These are phyloP conservation scores for Spinus pinus DNA, from an alignment of 2,797 vertebrate species.

Conservation along the genomic window DNA sequence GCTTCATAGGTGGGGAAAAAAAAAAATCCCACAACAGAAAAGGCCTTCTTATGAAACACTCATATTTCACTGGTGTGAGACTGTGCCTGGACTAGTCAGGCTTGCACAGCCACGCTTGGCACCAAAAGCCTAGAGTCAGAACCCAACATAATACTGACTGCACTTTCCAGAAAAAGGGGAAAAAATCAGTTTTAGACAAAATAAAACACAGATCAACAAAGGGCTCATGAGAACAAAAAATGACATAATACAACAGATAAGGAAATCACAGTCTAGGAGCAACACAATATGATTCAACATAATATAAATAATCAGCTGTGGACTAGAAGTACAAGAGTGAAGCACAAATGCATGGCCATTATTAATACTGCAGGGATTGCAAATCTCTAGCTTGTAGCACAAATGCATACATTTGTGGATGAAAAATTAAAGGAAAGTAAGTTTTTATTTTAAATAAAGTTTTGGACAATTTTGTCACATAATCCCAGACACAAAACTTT, in stretches of 20 bases:
- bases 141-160: neutral
- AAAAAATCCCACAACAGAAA: neutral
- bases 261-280: neutral
- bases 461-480: neutral
- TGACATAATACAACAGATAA: neutral
- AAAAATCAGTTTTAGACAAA: neutral
- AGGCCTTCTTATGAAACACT: neutral
- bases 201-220: neutral
- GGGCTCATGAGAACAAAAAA: neutral
- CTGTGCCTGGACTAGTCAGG: neutral
- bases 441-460: neutral
- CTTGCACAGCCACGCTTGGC: neutral
- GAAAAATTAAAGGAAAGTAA: neutral
- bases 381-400: neutral
- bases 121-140: neutral
- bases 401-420: fast-evolving
- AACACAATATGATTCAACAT: neutral
- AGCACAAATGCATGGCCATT: neutral
- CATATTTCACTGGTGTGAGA: neutral
- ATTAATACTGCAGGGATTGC: neutral
- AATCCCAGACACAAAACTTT: neutral
- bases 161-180: neutral
- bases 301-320: neutral
- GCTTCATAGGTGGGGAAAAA: neutral
- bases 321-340: neutral